Evolutionary conservation across 2,797 vertebrate species (phyloP).

Genomic region (Lepidocolaptes lacrymiger): DNA sequence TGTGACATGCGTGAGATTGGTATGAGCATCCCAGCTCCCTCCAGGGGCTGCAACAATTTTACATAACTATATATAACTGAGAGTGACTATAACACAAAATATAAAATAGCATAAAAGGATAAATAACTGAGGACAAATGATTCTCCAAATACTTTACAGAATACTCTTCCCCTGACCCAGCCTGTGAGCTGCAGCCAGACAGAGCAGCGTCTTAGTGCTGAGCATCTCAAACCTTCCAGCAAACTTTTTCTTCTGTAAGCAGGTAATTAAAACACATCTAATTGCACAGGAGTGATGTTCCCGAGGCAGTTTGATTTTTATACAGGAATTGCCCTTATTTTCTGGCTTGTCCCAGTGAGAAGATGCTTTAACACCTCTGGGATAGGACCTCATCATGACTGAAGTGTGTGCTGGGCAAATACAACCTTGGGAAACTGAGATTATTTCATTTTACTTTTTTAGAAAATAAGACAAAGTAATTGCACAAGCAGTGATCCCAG

Average conservation of each 20-base stretch:
- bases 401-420: background rate
- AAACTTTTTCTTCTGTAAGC: background rate
- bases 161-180: background rate
- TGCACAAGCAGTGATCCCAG: background rate
- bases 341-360: background rate
- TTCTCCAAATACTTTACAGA: background rate
- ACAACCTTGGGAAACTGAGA: background rate
- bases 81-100: background rate
- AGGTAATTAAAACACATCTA: background rate
- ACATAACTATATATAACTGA: background rate
- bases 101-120: background rate
- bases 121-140: background rate
- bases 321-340: background rate
- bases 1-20: background rate
- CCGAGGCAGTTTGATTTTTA: background rate
- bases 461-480: background rate
- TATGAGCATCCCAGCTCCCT: background rate
- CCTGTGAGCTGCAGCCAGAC: fast-evolving
- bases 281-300: background rate
- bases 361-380: background rate
- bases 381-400: background rate
- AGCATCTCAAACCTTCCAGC: background rate
- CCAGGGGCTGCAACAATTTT: background rate
- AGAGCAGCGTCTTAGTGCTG: background rate
- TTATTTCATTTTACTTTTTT: background rate